phyloP scores from a whole-genome alignment of 2,797 vertebrate species.

The Pseudomugil tenellus region DNA sequence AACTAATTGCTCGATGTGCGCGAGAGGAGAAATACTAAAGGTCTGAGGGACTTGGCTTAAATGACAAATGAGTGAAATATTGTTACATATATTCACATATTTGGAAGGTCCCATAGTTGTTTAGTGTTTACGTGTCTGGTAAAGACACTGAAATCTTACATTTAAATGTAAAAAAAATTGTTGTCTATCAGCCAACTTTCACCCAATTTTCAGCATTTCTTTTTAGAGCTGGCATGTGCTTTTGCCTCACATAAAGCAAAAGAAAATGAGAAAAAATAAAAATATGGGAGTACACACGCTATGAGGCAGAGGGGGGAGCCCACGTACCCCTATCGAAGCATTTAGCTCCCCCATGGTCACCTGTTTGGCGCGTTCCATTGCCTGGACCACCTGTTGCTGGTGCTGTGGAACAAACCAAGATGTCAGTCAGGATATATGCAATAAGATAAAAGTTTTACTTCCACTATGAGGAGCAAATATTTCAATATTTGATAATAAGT shows the following conservation, averaged over 20 bases:
- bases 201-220: background rate
- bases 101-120: background rate
- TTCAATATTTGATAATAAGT: background rate
- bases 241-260: slow-evolving; percentile 46
- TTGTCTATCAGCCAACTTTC: background rate
- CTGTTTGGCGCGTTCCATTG: slow-evolving; percentile 95
- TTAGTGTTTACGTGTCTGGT: slow-evolving; percentile 1
- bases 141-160: background rate
- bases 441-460: background rate
- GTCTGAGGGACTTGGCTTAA: slow-evolving; percentile 1
- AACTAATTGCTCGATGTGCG: slow-evolving; percentile 68
- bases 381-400: slow-evolving; percentile 95
- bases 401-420: slow-evolving; percentile 83
- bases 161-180: background rate
- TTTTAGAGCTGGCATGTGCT: slow-evolving; percentile 11
- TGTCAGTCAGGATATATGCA: slow-evolving; percentile 34
- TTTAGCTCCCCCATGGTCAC: slow-evolving; percentile 98
- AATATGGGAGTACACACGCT: slow-evolving; percentile 81
- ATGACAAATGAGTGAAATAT: background rate
- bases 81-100: background rate
- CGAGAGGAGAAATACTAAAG: slow-evolving; percentile 33
- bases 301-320: slow-evolving; percentile 86
- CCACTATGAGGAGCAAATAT: background rate
- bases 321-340: slow-evolving; percentile 93
- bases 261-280: slow-evolving; percentile 52